Evolutionary conservation across 2,888 invertebrate genomes (phyloP).

Genomic region (Drosophila quinaria): DNA sequence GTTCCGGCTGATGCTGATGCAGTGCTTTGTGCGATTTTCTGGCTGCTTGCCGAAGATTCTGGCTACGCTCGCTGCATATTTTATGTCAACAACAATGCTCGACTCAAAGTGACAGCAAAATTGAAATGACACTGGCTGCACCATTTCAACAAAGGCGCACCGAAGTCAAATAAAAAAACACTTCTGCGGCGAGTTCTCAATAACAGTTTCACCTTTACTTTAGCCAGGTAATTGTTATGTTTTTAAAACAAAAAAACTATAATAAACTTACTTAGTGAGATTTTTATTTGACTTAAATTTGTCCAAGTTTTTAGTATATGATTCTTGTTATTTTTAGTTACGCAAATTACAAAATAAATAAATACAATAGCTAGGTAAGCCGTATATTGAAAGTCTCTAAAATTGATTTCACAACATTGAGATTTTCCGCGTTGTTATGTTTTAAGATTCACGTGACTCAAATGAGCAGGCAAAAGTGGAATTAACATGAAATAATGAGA

Average conservation of each 20-base stretch:
- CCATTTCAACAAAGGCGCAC: slow-evolving; percentile 23
- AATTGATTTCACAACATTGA: too few relatives aligned
- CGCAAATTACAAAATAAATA: too few relatives aligned
- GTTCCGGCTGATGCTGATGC: slow-evolving; percentile 31
- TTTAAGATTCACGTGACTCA: too few relatives aligned
- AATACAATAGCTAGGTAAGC: too few relatives aligned
- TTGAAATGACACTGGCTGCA: slow-evolving; percentile 52
- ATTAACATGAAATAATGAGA: too few relatives aligned
- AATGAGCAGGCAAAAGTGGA: not conserved
- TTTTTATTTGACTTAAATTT: too few relatives aligned
- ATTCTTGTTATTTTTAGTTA: too few relatives aligned
- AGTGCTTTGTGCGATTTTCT: slow-evolving; percentile 61
- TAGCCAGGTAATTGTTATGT: not conserved
- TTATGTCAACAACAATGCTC: slow-evolving; percentile 63
- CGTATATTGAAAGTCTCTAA: too few relatives aligned
- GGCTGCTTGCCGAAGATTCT: slow-evolving; percentile 49
- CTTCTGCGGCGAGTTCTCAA: slow-evolving; percentile 11
- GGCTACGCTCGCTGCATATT: slow-evolving; percentile 55
- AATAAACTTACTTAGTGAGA: too few relatives aligned
- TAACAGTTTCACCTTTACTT: slow-evolving; percentile 8
- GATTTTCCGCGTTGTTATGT: too few relatives aligned
- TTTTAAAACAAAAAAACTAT: too few relatives aligned
- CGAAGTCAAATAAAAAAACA: slow-evolving; percentile 1
- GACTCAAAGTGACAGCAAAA: slow-evolving; percentile 54
- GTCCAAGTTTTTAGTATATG: too few relatives aligned